phyloP scores from a whole-genome alignment of 2,888 invertebrate species.

The Neoitamus cyanurus region DNA sequence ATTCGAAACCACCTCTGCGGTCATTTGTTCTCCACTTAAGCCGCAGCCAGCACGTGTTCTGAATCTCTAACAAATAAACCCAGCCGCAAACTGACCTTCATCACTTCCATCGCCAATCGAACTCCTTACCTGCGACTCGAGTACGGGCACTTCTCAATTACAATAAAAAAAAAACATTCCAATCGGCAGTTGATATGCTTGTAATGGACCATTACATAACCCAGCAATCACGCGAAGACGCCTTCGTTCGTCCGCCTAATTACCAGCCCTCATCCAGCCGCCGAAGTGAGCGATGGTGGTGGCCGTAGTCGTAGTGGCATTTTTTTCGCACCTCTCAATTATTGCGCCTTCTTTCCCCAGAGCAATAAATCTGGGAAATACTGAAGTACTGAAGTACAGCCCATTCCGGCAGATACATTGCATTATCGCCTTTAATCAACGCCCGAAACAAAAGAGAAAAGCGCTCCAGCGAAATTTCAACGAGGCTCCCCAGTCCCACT shows the following conservation, averaged over 20 bases:
- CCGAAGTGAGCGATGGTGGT: neutral
- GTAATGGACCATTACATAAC: conserved; percentile 17
- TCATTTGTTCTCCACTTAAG: neutral
- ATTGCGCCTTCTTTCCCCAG: neutral
- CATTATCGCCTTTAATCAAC: conserved; percentile 30
- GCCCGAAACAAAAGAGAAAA: conserved; percentile 22
- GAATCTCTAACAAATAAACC: neutral
- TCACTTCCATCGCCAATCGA: neutral
- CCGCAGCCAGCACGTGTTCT: neutral
- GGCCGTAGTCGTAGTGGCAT: neutral
- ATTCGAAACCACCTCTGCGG: neutral
- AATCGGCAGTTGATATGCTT: neutral
- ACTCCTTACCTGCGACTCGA: neutral
- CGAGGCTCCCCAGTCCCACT: neutral
- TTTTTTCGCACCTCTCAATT: neutral
- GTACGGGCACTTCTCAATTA: neutral
- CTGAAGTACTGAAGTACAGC: neutral
- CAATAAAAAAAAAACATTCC: neutral
- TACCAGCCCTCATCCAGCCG: neutral
- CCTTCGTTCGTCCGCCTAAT: neutral
- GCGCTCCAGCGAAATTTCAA: neutral
- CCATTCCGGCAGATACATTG: neutral
- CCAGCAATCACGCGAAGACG: neutral
- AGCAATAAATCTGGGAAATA: neutral
- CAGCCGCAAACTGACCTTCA: neutral